Base-by-base conservation (phyloP, 1,140 invertebrate species). In the Ladona fulva region DNA sequence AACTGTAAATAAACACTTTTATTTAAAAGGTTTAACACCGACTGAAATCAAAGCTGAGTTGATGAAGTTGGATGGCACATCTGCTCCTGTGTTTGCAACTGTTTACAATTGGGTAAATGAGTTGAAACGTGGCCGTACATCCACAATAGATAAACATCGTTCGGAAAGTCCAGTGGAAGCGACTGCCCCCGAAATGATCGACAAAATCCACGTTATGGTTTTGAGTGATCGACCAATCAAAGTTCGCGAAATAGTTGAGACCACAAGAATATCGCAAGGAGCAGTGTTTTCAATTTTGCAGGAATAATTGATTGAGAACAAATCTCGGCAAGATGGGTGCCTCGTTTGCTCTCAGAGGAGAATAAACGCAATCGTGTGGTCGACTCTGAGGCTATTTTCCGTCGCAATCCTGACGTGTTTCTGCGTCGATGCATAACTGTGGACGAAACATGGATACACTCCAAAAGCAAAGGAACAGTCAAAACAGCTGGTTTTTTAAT, bases 221-320 rank as follows among this genome's bases (percentile, higher is more conserved):
- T 85, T 80, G 78, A 76, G 77, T 59, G 80, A 83, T 78, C 81
- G 82, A 74, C 78, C 79, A 81, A 42, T 82, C 37, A 81, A 81
- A 80, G 77, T 82, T 22, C 42, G 78, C 66, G 74, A 80, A 78
- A 80, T 83, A 80, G 79, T 79, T 78, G 80, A 82, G 78, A 75
- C 77, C 25, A 77, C 77, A 80, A 77, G 79, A 78, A 52, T 52
- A 52, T 52, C 44, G 10, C 44, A 52, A 52, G 44, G 44, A 11
- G 19, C 44, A 52, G 44, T 52, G 44, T 52, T 52, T 52, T 52
- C 44, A 52, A 52, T 52, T 10, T 52, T 52, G 44, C 44, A 52
- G 44, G 44, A 52, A 10, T 11, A 52, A 52, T 52, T 52, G 44
- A 19, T 10, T 19, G 44, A 19, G 44, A 52, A 52, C 19, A 52